These are phyloP conservation scores for Temnothorax unifasciatus DNA, from an alignment of 2,888 invertebrate genomes.

Conservation along the genomic window DNA sequence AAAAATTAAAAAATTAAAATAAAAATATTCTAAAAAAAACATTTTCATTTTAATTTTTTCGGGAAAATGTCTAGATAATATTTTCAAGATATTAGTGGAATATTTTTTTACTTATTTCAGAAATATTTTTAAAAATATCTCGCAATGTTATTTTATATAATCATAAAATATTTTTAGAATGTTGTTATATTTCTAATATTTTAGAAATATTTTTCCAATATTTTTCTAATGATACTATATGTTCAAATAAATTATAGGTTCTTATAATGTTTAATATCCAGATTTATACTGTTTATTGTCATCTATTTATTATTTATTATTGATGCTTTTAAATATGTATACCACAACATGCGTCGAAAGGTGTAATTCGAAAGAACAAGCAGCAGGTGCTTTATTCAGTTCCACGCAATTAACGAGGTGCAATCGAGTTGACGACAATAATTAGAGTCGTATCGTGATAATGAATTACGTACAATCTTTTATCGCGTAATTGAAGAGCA, in stretches of 20 bases:
- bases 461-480: slow-evolving; percentile 39
- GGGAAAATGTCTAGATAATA: background rate
- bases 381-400: slow-evolving; percentile 9
- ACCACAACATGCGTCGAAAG: background rate
- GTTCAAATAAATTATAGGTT: too few species aligned
- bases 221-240: too few species aligned
- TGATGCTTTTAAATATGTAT: background rate
- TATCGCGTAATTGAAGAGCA: slow-evolving; percentile 43
- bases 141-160: background rate
- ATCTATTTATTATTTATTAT: background rate
- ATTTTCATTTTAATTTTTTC: background rate
- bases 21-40: background rate
- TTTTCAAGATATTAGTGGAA: background rate
- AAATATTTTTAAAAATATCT: background rate
- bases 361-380: slow-evolving; percentile 6
- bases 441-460: slow-evolving; percentile 38
- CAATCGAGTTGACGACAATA: slow-evolving; percentile 53
- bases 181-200: background rate
- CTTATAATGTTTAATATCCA: background rate
- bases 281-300: background rate
- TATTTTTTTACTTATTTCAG: background rate
- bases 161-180: background rate
- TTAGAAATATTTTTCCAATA: too few species aligned
- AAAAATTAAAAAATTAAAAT: too few species aligned
- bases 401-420: slow-evolving; percentile 54